These are phyloP conservation scores for Eucera pruinosa DNA, from an alignment of 2,888 invertebrate genomes.

Conservation along the genomic window DNA sequence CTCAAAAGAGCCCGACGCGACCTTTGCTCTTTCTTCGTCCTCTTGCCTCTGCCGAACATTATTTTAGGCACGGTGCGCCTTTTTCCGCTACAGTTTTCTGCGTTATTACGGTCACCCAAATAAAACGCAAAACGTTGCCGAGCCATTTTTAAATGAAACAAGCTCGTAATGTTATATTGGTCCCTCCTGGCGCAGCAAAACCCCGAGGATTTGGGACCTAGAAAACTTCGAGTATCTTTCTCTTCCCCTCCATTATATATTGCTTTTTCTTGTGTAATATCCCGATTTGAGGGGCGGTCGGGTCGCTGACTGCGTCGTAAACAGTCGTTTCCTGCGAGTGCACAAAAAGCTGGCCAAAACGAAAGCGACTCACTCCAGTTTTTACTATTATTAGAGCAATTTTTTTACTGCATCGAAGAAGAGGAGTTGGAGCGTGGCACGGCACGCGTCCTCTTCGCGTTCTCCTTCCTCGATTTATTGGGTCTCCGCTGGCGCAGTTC, in stretches of 20 bases:
- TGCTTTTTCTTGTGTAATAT: neutral
- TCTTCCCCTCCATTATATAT: no score
- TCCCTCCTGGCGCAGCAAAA: no score
- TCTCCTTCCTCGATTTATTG: constrained; percentile 74
- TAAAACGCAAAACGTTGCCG: constrained; percentile 72
- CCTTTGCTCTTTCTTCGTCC: constrained; percentile 19
- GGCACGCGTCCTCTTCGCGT: constrained; percentile 66
- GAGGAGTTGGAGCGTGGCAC: constrained; percentile 59
- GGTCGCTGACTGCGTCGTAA: constrained; percentile 33
- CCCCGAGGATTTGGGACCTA: no score
- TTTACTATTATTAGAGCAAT: constrained; percentile 83
- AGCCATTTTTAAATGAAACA: constrained; percentile 78
- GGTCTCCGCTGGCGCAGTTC: constrained; percentile 59
- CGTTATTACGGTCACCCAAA: constrained; percentile 83
- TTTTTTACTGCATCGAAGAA: constrained; percentile 70
- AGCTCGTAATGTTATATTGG: constrained; percentile 77
- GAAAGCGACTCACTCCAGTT: constrained; percentile 74
- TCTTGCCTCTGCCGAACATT: constrained; percentile 32
- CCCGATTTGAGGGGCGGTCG: neutral
- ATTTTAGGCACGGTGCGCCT: constrained; percentile 60
- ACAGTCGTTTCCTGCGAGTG: constrained; percentile 53
- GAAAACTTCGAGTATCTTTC: no score
- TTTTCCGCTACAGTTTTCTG: constrained; percentile 80
- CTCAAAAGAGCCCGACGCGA: neutral
- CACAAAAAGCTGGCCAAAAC: constrained; percentile 52